Evolutionary conservation across 2,888 invertebrate species (phyloP).

Genomic region (Nasonovia ribisnigri): DNA sequence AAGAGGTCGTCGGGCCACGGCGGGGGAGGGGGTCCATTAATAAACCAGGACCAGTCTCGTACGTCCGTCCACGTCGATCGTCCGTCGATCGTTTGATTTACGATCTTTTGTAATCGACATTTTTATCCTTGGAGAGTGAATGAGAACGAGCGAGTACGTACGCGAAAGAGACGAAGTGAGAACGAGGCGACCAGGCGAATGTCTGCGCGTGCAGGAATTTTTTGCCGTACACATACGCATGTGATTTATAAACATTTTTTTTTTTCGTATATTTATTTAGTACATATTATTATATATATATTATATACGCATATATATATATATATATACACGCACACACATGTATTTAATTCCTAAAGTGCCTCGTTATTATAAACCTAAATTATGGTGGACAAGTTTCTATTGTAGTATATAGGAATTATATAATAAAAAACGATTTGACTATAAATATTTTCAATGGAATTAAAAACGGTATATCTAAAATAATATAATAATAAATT

Average conservation of each 20-base stretch:
- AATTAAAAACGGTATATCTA: slow-evolving; percentile 12
- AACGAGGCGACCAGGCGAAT: slow-evolving; percentile 53
- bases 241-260: slow-evolving; percentile 48
- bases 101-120: slow-evolving; percentile 64
- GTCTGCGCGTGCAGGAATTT: slow-evolving; percentile 65
- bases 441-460: slow-evolving; percentile 46
- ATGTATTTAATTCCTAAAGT: slow-evolving; percentile 23
- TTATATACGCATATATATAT: background rate
- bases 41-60: slow-evolving; percentile 63
- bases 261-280: background rate
- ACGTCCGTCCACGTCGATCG: slow-evolving; percentile 54
- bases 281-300: too few relatives aligned
- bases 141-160: slow-evolving; percentile 3
- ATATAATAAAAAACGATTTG: slow-evolving; percentile 11
- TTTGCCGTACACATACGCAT: slow-evolving; percentile 23
- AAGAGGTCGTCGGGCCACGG: slow-evolving; percentile 46
- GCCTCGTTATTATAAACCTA: slow-evolving; percentile 39
- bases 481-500: background rate
- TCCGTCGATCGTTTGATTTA: slow-evolving; percentile 65
- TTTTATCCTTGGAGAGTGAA: slow-evolving; percentile 54
- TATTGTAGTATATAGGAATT: background rate
- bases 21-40: slow-evolving; percentile 54
- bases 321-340: background rate
- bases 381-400: slow-evolving; percentile 48
- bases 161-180: slow-evolving; percentile 33